Evolutionary conservation across 2,113 vertebrate genomes (phyloP), one percentile per base, ranked within the genome.

Genomic region (Oncorhynchus clarkii): DNA sequence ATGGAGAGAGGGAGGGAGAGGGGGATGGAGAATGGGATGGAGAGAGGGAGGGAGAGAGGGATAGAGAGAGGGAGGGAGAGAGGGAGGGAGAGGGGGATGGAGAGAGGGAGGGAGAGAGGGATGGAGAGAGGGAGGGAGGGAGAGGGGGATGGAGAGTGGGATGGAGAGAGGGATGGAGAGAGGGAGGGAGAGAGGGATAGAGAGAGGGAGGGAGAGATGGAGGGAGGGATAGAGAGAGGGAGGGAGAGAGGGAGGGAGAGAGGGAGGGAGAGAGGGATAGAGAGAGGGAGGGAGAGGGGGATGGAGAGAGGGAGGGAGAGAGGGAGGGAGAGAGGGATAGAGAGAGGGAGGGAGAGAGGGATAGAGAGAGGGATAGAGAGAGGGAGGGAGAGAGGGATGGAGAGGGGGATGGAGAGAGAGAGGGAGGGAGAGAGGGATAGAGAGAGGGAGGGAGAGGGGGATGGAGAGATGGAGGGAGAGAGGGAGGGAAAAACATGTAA

Each of bases 401-500:
- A 31, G 5, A 1, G 34, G 8, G 24, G 1, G 29, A 67, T 1
- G 34, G 31, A 6, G 0, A 6, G 31, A 51, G 11, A 1, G 5
- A 9, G 1, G 57, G 2, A 60, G 2, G 20, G 11, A 60, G 59
- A 20, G 29, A 39, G 18, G 9, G 39, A 77, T 1, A 2, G 64
- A 72, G 31, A 39, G 27, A n/a, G 14, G 39, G n/a, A 78, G 18
- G 54, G 34, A 9, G 31, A 0, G 34, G 9, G 34, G 34, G 34
- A 31, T 0, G 5, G 31, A 6, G 31, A 3, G 48, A 2, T 2
- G 48, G 48, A 49, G 2, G 12, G 54, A 51, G 54, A 2, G 39
- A 54, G 29, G 31, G 60, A 14, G 71, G 20, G 1, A 74, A 77
- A 81, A 81, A 78, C 74, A 82, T 87, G 85, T 76, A 89, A 87